phyloP scores from a whole-genome alignment of 2,113 vertebrate genomes.

The Apteryx mantelli region DNA sequence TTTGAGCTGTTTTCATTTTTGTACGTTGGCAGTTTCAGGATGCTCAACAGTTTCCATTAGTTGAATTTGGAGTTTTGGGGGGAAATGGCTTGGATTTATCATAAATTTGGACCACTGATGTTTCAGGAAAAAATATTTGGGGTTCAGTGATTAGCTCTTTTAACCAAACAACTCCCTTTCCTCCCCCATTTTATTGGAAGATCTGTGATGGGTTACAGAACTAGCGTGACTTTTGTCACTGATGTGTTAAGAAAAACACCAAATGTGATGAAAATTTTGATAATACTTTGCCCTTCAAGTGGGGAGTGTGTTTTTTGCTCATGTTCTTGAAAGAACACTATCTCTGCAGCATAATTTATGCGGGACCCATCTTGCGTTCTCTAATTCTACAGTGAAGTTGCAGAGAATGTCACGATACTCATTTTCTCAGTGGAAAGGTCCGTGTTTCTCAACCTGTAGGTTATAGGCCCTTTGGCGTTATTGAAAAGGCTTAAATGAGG shows the following conservation, averaged over 20 bases:
- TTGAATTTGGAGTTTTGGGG: not conserved
- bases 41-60: not conserved
- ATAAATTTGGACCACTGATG: not conserved
- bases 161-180: not conserved
- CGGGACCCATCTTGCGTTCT: not conserved
- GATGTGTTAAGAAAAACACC: not conserved
- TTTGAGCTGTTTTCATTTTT: not conserved
- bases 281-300: not conserved
- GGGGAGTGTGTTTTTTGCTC: not conserved
- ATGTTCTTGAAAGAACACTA: not conserved
- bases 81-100: not conserved
- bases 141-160: not conserved
- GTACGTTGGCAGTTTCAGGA: not conserved
- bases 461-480: not conserved
- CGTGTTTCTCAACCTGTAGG: not conserved
- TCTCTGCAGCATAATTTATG: not conserved
- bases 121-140: not conserved
- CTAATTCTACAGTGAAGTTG: not conserved
- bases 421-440: not conserved
- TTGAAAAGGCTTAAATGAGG: not conserved
- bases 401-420: accelerated
- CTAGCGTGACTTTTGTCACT: not conserved
- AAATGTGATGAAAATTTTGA: not conserved
- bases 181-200: accelerated
- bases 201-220: not conserved